Base-by-base conservation (phyloP, 2,888 invertebrate genomes). In the Andrena fulva region DNA sequence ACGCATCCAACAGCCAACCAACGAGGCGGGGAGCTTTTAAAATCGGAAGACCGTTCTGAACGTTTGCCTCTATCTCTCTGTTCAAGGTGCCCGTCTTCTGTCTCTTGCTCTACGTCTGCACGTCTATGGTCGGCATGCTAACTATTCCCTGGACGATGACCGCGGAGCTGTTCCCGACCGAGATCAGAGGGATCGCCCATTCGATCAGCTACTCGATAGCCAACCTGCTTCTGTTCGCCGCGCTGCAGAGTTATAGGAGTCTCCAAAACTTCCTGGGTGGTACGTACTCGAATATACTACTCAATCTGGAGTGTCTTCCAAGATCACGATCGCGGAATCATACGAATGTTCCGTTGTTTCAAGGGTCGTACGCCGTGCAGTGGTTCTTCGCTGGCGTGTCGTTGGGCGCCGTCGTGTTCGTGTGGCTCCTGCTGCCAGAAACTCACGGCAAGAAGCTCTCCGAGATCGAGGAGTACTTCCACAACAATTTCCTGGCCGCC, bases 81-180 rank as follows among this genome's bases (percentile, higher is more conserved):
- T 48, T 7, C n/a, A 0, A 91, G 91, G 91, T 95, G 1, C 95
- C 96, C 2, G 94, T 95, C 0, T 82, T 94, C 0, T 94, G 95
- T 74, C 91, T 96, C 1, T 89, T 96, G 10, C 90, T 95, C 0
- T 96, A 95, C 90, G 96, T 96, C 0, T 95, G 95, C 74, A 94
- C 95, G 0, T 95, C 95, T 7, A 96, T 96, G 95, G 94, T 96
- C 59, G 96, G 96, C 0, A 92, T 96, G 85, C 92, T 96, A 50
- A 95, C 95, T 6, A 95, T 96, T 29, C 96, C 96, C 0, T 96
- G 96, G 96, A 96, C 96, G n/a, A 95, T 96, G 95, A 96, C 95
- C 0, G 96, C 96, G 0, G 96, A 96, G 92, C 91, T 96, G 3
- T 96, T 95, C 89, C 96, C 96, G 0, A 94, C 95, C 2, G 95